Evolutionary conservation across 2,797 vertebrate species (phyloP).

Genomic region (Decapterus maruadsi): DNA sequence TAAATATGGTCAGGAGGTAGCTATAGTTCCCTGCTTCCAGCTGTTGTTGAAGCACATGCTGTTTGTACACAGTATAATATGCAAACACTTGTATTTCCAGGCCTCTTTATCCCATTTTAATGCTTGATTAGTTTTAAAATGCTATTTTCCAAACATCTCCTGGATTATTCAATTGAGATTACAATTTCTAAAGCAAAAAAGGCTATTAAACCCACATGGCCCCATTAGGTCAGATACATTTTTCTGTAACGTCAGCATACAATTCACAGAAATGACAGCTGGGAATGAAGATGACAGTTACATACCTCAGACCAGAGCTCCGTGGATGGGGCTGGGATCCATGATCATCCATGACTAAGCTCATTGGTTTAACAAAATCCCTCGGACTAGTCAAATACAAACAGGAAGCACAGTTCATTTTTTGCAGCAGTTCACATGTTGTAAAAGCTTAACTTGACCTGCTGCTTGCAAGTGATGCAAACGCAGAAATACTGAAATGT

Average conservation of each 20-base stretch:
- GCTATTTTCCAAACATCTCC: neutral
- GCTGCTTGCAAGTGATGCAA: slow-evolving; percentile 59
- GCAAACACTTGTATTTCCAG: neutral
- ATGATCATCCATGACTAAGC: slow-evolving; percentile 83
- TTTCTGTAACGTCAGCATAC: slow-evolving; percentile 14
- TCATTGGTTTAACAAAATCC: slow-evolving; percentile 74
- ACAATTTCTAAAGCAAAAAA: neutral
- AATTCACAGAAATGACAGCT: slow-evolving; percentile 30
- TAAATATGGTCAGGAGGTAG: slow-evolving; percentile 29
- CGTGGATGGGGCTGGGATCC: slow-evolving; percentile 76
- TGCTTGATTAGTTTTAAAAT: neutral
- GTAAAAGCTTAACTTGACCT: slow-evolving; percentile 21
- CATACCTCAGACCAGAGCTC: slow-evolving; percentile 81
- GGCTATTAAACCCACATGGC: neutral
- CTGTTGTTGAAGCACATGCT: neutral
- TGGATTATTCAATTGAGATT: too few relatives aligned
- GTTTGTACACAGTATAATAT: neutral
- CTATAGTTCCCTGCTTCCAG: slow-evolving; percentile 17
- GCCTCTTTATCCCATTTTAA: neutral
- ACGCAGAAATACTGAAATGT: slow-evolving; percentile 64
- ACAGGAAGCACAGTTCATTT: slow-evolving; percentile 70
- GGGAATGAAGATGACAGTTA: slow-evolving; percentile 39
- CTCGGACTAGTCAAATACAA: slow-evolving; percentile 71
- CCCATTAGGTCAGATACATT: neutral
- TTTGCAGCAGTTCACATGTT: slow-evolving; percentile 14